phyloP scores from a whole-genome alignment of 2,797 vertebrate species.

The Pelobates cultripes region DNA sequence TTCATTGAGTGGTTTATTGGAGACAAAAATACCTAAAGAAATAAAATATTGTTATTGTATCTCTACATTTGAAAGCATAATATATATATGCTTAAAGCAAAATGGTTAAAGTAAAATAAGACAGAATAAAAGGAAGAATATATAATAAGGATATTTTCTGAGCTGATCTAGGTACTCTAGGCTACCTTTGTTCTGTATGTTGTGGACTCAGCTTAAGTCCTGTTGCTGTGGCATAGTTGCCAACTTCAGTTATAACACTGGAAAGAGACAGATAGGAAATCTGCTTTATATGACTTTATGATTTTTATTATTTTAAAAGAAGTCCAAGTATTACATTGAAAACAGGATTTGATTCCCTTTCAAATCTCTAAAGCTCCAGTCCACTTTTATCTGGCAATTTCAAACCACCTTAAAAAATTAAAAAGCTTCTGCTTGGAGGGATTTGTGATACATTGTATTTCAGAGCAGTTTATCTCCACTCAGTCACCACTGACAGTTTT shows the following conservation, averaged over 20 bases:
- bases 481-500: constrained; percentile 48
- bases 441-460: constrained; percentile 57
- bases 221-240: neutral
- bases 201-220: constrained; percentile 13
- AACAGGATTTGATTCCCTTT: constrained; percentile 61
- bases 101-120: no score
- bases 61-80: constrained; percentile 36
- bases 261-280: constrained; percentile 62
- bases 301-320: constrained; percentile 44
- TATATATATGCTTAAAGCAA: no score
- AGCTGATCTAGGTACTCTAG: neutral
- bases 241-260: constrained; percentile 46
- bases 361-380: constrained; percentile 60
- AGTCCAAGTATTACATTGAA: constrained; percentile 61
- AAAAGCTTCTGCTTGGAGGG: constrained; percentile 49
- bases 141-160: no score
- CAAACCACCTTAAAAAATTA: constrained; percentile 49
- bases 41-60: constrained; percentile 52
- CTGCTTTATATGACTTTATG: constrained; percentile 53
- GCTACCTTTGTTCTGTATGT: constrained; percentile 15
- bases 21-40: constrained; percentile 85
- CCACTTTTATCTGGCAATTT: constrained; percentile 62
- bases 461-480: constrained; percentile 59
- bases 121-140: no score
- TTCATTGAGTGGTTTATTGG: constrained; percentile 91